Conservation (phyloP, 1,140 invertebrate genomes). For the Tachypleus tridentatus region DNA sequence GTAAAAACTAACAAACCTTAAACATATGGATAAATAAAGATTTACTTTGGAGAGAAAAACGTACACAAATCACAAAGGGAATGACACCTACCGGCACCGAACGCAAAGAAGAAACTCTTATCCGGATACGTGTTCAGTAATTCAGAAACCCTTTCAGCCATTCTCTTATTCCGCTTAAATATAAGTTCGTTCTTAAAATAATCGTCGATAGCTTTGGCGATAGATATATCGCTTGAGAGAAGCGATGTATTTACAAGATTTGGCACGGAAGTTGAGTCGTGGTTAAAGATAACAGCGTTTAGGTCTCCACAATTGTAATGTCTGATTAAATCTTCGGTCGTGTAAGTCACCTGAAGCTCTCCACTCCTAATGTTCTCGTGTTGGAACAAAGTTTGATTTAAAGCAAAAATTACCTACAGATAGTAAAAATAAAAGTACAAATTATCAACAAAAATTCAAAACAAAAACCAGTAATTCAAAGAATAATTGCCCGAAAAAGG, state of each 20-base stretch:
- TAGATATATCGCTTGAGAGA: conserved; percentile 26
- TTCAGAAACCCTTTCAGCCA: conserved; percentile 37
- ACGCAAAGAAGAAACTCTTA: conserved; percentile 45
- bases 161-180: conserved; percentile 40
- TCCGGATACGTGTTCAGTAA: conserved; percentile 37
- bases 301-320: conserved; percentile 47
- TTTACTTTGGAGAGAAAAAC: too few relatives aligned
- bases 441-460: conserved; percentile 2
- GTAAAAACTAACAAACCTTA: too few relatives aligned
- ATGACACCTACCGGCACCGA: conserved; percentile 42
- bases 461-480: too few relatives aligned
- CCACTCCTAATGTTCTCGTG: conserved; percentile 37
- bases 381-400: conserved; percentile 42
- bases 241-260: conserved; percentile 23
- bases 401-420: conserved; percentile 42
- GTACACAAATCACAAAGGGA: too few relatives aligned
- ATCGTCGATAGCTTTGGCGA: conserved; percentile 38
- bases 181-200: conserved; percentile 44
- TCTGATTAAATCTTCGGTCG: conserved; percentile 41
- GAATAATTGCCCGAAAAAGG: too few relatives aligned
- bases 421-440: conserved; percentile 16
- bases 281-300: conserved; percentile 40
- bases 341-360: conserved; percentile 27
- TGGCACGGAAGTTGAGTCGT: conserved; percentile 35
- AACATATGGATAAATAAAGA: too few relatives aligned